Base-by-base conservation (phyloP, 2,888 invertebrate genomes). In the Pyralis farinalis region DNA sequence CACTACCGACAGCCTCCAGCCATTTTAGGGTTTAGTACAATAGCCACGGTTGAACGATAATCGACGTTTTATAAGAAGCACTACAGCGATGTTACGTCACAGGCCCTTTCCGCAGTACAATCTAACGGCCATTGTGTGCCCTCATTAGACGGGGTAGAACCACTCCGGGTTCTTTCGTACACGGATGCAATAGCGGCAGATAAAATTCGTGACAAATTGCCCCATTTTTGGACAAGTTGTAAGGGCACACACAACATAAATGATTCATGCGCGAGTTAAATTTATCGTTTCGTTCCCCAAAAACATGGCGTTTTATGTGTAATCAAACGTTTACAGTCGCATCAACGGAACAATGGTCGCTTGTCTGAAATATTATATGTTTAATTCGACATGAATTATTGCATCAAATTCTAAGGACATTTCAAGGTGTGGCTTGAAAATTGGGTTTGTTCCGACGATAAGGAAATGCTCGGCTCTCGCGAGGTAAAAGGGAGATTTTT, bases 11-110 rank as follows among this genome's bases (percentile, higher is more conserved):
- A 63, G 67, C 64, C 65, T 63, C 66, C 53, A 62, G 69, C 69
- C 67, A 61, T 70, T 72, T 72, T 63, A 68, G 74, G 72, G 72
- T 70, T 72, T 71, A 71, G 71, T 63, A 81, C 79, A 80, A 81
- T 78, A 59, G 69, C 53, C 53, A 29, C 64, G 71, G 70, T 67
- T 58, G 66, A 71, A 64, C 72, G 66, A 71, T 76, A 77, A 76
- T 79, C 72, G 78, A 63, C 73, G 71, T 72, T 78, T 72, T 75
- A 69, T 75, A 73, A 74, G 71, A 67, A 73, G 70, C 67, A 69
- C 58, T 72, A 69, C 63, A 63, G 64, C 58, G 63, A 50, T 34
- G 67, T 70, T 63, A 63, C 70, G 65, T 64, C 62, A 65, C 63
- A 59, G 53, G 63, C 68, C 70, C 71, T 66, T 72, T 69, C 60